These are phyloP conservation scores for Sabellastarte sp. DNA, from an alignment of 2,888 invertebrate genomes.

Conservation along the genomic window DNA sequence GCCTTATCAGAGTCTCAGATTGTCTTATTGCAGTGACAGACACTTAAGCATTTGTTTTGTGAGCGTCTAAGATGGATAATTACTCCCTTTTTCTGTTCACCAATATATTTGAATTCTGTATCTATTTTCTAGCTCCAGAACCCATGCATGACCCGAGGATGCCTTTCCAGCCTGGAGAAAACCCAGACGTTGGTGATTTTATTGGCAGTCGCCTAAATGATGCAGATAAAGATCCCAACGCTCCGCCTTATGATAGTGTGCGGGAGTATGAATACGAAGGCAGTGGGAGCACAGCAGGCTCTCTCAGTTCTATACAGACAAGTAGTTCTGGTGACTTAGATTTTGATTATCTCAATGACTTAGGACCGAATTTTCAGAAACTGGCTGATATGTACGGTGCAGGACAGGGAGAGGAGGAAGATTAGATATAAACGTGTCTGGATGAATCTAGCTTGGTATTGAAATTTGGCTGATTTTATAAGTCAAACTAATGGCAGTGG, in stretches of 20 bases:
- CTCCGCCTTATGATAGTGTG: conserved; percentile 96
- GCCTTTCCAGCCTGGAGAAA: conserved; percentile 16
- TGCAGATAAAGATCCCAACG: conserved; percentile 94
- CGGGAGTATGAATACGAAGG: conserved; percentile 99
- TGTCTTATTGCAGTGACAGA: no score
- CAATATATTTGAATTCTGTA: no score
- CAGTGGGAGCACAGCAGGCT: conserved; percentile 88
- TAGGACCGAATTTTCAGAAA: conserved; percentile 96
- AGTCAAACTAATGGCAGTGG: no score
- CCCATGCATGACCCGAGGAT: conserved; percentile 12
- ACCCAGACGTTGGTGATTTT: conserved; percentile 77
- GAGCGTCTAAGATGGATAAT: no score
- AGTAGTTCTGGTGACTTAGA: conserved; percentile 83
- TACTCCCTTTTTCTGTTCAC: no score
- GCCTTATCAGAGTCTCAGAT: no score
- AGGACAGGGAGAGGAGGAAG: conserved; percentile 10
- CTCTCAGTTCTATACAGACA: conserved; percentile 86
- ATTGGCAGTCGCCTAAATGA: conserved; percentile 95
- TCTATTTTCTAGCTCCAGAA: conserved; percentile 16
- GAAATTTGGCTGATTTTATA: no score
- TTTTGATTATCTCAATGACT: conserved; percentile 93
- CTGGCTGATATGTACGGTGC: conserved; percentile 91
- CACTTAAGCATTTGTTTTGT: no score
- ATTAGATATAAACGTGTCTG: no score
- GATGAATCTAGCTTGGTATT: no score